Conservation (phyloP, 2,888 invertebrate species). For the Sesamia inferens region DNA sequence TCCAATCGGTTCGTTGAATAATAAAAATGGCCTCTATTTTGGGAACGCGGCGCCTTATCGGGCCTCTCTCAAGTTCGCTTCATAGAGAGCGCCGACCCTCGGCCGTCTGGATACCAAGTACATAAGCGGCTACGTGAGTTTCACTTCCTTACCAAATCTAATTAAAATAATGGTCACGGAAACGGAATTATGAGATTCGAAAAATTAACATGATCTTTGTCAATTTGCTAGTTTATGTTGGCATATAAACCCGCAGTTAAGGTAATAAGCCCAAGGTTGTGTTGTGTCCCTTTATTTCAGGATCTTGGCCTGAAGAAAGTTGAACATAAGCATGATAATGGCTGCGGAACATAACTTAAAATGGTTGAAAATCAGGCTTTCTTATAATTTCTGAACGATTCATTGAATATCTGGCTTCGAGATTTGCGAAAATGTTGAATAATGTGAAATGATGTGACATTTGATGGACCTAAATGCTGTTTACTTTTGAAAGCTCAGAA, state of each 20-base stretch:
- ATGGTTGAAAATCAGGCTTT: neutral
- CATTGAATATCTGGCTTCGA: neutral
- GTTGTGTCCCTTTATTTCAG: neutral
- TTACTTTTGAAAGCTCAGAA: conserved; percentile 22
- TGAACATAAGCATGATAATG: neutral
- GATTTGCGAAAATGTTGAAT: conserved; percentile 5
- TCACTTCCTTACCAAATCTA: conserved; percentile 45
- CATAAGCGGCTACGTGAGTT: conserved; percentile 30
- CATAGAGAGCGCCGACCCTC: conserved; percentile 67
- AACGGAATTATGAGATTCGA: conserved; percentile 31
- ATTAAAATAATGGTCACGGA: conserved; percentile 52
- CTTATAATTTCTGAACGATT: neutral
- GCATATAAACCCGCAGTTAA: neutral
- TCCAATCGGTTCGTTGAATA: conserved; percentile 83
- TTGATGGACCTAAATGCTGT: conserved; percentile 14
- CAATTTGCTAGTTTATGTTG: conserved; percentile 20
- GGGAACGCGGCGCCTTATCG: conserved; percentile 84
- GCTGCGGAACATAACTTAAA: neutral
- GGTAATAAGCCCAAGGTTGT: no score
- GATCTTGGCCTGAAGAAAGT: neutral
- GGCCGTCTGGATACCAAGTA: conserved; percentile 61
- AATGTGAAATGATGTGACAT: neutral
- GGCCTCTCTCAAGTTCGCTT: conserved; percentile 73
- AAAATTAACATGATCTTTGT: conserved; percentile 14
- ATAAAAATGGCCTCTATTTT: conserved; percentile 85